Evolutionary conservation across 2,113 vertebrate genomes (phyloP).

Genomic region (Coptodon rendalli): DNA sequence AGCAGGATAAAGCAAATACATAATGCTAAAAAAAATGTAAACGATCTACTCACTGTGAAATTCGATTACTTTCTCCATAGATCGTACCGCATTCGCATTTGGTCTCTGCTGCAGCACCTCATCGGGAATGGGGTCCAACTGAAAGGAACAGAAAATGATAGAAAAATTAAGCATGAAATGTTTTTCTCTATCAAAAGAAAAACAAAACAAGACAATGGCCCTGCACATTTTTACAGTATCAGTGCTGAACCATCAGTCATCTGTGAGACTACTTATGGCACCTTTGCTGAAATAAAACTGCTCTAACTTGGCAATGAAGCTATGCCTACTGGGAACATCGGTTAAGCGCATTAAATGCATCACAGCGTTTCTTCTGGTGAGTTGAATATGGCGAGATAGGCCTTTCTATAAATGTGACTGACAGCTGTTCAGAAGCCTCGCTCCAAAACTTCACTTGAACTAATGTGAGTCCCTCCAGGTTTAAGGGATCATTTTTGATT

Average conservation of each 20-base stretch:
- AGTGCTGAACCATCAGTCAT: neutral
- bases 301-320: neutral
- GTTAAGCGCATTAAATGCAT: neutral
- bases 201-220: neutral
- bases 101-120: constrained; percentile 87
- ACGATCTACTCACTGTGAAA: constrained; percentile 81
- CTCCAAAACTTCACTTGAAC: constrained; percentile 1
- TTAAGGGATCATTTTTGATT: constrained; percentile 24
- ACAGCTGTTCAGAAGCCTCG: constrained; percentile 22
- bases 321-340: neutral
- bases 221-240: neutral
- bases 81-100: constrained; percentile 85
- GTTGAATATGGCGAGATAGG: neutral
- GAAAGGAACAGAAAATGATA: neutral
- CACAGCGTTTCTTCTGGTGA: neutral
- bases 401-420: neutral
- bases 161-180: neutral
- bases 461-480: constrained; percentile 8
- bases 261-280: neutral
- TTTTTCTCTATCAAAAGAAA: neutral
- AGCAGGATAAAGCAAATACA: neutral
- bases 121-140: constrained; percentile 82
- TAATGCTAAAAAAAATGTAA: neutral
- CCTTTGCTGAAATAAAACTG: neutral
- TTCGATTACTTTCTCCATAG: constrained; percentile 93